Evolutionary conservation across 2,797 vertebrate species (phyloP).

Genomic region (Triplophysa yarkandensis): DNA sequence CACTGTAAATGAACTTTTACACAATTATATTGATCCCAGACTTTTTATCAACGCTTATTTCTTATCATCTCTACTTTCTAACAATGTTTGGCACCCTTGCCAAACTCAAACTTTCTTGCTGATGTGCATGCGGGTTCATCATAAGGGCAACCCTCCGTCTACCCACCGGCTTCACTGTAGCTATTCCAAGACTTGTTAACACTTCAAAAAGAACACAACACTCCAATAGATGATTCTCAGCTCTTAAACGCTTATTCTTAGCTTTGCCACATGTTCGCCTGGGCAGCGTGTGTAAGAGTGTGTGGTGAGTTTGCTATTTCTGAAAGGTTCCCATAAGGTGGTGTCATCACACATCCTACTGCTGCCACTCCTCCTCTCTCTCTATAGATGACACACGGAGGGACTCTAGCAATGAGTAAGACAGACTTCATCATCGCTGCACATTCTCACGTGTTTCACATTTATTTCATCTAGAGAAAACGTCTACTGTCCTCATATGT

Average conservation of each 20-base stretch:
- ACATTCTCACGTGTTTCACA: constrained; percentile 44
- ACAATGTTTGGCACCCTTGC: not conserved
- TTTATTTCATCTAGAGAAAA: constrained; percentile 12
- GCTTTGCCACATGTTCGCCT: constrained; percentile 59
- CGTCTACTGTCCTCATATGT: not conserved
- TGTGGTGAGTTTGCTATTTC: constrained; percentile 60
- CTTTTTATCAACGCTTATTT: not conserved
- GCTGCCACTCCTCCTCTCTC: constrained; percentile 56
- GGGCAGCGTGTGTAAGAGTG: constrained; percentile 56
- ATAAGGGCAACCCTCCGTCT: constrained; percentile 29
- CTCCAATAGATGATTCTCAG: constrained; percentile 41
- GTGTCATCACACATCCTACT: constrained; percentile 63
- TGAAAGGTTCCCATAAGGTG: constrained; percentile 59
- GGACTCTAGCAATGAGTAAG: constrained; percentile 52
- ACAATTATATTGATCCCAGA: not conserved
- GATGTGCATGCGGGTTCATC: constrained; percentile 37
- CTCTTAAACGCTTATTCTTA: constrained; percentile 57
- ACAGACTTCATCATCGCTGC: constrained; percentile 43
- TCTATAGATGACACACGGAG: constrained; percentile 55
- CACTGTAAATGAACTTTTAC: too few species aligned
- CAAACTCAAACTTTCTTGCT: constrained; percentile 30
- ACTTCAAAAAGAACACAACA: constrained; percentile 46
- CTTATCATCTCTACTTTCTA: not conserved
- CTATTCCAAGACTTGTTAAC: constrained; percentile 51
- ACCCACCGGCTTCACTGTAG: constrained; percentile 42